These are phyloP conservation scores for Drosophila sproati DNA, from an alignment of 1,140 invertebrate species.

Conservation along the genomic window DNA sequence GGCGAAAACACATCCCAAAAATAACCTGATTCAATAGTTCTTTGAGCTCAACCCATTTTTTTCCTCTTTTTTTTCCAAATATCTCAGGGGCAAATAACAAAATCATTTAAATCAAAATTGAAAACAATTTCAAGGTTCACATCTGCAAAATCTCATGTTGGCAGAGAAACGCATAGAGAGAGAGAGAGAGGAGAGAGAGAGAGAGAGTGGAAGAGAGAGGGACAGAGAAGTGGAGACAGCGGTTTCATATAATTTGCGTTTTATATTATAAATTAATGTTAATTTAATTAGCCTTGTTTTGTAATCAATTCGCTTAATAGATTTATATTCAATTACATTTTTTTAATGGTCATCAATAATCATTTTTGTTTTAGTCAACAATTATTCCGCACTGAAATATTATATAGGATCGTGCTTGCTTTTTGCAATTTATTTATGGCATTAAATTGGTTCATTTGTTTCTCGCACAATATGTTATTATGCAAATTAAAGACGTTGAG, in stretches of 20 bases:
- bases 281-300: too few relatives aligned
- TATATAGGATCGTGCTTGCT: neutral
- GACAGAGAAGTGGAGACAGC: too few relatives aligned
- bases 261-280: too few relatives aligned
- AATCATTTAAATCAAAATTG: conserved; percentile 6
- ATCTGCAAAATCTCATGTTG: neutral
- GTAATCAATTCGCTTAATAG: too few relatives aligned
- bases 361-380: too few relatives aligned
- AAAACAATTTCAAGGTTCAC: neutral
- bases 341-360: too few relatives aligned
- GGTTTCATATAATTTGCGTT: too few relatives aligned
- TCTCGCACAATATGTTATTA: neutral
- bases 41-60: conserved; percentile 15
- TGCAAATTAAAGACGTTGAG: conserved; percentile 18
- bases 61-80: conserved; percentile 8
- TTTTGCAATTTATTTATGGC: neutral
- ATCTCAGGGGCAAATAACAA: conserved; percentile 34
- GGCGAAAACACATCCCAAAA: conserved; percentile 29
- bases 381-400: neutral
- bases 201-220: neutral
- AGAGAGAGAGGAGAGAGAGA: neutral
- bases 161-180: neutral
- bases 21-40: conserved; percentile 7
- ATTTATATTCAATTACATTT: too few relatives aligned
- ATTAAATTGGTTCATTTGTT: too few relatives aligned